Conservation (phyloP, 2,113 vertebrate genomes). For the Chrysochloris asiatica region DNA sequence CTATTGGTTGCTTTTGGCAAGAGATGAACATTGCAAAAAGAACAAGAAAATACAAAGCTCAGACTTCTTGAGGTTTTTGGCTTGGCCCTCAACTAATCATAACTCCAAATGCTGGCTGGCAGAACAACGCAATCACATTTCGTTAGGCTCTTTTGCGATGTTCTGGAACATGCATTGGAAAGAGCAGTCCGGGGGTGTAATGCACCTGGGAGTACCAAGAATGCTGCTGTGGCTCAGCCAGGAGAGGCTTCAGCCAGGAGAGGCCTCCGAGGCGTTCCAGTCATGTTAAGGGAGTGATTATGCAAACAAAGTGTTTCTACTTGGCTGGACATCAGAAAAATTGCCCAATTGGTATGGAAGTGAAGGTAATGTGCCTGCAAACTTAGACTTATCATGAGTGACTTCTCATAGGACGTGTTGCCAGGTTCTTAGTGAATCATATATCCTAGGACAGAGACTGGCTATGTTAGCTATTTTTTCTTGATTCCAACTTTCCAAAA, state of each 20-base stretch:
- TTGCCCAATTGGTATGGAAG: constrained; percentile 61
- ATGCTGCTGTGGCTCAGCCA: constrained; percentile 74
- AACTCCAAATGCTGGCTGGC: constrained; percentile 71
- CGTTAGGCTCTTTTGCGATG: constrained; percentile 55
- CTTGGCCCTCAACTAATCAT: constrained; percentile 43
- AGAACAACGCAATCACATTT: constrained; percentile 1
- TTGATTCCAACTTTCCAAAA: constrained; percentile 25
- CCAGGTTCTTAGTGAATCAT: constrained; percentile 36
- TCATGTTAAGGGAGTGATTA: constrained; percentile 74
- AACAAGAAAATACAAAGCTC: constrained; percentile 49
- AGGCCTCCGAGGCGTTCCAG: constrained; percentile 56
- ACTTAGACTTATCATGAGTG: constrained; percentile 62
- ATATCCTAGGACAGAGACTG: constrained; percentile 35
- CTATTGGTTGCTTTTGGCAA: constrained; percentile 76
- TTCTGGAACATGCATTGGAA: constrained; percentile 69
- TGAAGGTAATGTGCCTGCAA: constrained; percentile 49
- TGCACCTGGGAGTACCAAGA: constrained; percentile 67
- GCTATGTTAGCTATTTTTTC: not conserved
- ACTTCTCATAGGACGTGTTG: constrained; percentile 25
- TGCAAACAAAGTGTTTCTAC: constrained; percentile 76
- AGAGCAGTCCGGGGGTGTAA: constrained; percentile 64
- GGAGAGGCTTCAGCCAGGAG: constrained; percentile 68
- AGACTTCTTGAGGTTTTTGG: constrained; percentile 70
- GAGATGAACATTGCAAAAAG: constrained; percentile 17
- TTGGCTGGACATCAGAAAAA: constrained; percentile 80